These are phyloP conservation scores for Hipparchia sbordonii DNA, from an alignment of 2,888 invertebrate species.

Conservation along the genomic window DNA sequence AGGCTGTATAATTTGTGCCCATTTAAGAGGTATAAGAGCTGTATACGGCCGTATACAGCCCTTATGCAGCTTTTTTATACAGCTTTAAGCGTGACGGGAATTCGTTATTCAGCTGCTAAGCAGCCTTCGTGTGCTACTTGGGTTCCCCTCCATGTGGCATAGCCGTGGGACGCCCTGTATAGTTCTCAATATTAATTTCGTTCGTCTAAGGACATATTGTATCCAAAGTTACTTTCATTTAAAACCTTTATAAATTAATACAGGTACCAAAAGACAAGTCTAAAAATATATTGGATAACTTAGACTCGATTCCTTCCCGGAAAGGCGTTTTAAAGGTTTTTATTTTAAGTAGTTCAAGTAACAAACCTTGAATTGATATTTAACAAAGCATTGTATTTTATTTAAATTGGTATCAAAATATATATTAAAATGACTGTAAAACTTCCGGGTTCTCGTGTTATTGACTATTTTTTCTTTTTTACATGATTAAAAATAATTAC, in stretches of 20 bases:
- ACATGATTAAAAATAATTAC: too few relatives aligned
- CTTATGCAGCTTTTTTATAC: too few relatives aligned
- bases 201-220: too few relatives aligned
- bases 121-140: too few relatives aligned
- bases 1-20: too few relatives aligned
- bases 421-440: not conserved
- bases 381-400: conserved; percentile 1
- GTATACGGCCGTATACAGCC: too few relatives aligned
- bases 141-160: too few relatives aligned
- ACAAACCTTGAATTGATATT: conserved; percentile 8
- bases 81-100: too few relatives aligned
- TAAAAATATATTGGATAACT: not conserved
- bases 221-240: not conserved
- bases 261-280: not conserved
- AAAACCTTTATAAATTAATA: not conserved
- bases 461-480: not conserved
- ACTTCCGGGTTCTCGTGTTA: conserved; percentile 1
- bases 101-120: too few relatives aligned
- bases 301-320: conserved; percentile 1
- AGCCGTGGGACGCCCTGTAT: too few relatives aligned
- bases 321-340: conserved; percentile 8
- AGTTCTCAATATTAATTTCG: too few relatives aligned
- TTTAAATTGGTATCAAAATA: not conserved
- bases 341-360: conserved; percentile 3
- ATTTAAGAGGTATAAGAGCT: too few relatives aligned